phyloP scores from a whole-genome alignment of 2,797 vertebrate genomes.

The Ciconia nigra region DNA sequence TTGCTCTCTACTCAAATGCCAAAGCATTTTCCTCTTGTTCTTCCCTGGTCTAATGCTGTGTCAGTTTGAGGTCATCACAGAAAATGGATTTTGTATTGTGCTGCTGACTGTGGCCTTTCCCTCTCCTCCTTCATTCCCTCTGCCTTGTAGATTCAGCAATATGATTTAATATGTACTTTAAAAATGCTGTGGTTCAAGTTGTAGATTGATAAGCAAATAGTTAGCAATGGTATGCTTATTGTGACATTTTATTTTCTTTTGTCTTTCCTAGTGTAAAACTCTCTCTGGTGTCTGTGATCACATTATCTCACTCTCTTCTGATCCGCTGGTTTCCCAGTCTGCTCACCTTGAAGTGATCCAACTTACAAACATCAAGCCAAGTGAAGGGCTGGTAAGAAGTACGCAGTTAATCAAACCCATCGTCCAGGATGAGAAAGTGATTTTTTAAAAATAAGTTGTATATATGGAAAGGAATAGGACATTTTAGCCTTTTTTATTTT shows the following conservation, averaged over 20 bases:
- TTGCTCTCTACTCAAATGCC: neutral
- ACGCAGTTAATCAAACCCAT: constrained; percentile 66
- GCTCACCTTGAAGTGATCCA: constrained; percentile 98
- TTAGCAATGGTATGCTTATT: neutral
- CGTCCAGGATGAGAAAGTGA: constrained; percentile 8
- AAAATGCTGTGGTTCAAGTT: neutral
- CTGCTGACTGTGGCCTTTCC: neutral
- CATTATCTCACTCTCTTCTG: constrained; percentile 97
- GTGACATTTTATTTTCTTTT: neutral
- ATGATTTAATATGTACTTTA: neutral
- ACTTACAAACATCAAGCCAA: constrained; percentile 95
- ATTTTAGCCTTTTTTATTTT: neutral
- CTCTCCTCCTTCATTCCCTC: neutral
- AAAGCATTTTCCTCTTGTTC: neutral
- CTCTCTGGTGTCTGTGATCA: constrained; percentile 96
- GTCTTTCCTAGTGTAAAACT: constrained; percentile 89
- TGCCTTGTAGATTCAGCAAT: neutral
- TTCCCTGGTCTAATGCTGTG: neutral
- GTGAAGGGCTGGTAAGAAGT: constrained; percentile 92
- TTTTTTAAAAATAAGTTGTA: neutral
- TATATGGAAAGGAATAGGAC: neutral
- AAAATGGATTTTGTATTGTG: neutral
- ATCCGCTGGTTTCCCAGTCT: constrained; percentile 97
- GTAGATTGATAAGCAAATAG: neutral
- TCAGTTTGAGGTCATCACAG: neutral